Evolutionary conservation across 2,888 invertebrate genomes (phyloP), one percentile per base, ranked within the genome.

Genomic region (Euproctis similis): DNA sequence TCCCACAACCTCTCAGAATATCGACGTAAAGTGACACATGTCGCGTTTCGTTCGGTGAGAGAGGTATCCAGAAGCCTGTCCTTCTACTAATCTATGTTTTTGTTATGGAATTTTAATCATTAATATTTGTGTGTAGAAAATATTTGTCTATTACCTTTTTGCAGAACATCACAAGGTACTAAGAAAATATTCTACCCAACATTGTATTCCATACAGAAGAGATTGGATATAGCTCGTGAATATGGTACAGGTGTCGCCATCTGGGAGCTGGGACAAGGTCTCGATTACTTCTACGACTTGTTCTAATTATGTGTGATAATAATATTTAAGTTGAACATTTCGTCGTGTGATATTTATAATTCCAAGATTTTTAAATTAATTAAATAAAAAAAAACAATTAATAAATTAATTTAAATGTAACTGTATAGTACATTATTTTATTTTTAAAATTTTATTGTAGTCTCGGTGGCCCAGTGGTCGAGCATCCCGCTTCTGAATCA

Each of bases 221-320:
- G 97, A 43, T 77, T 97, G 8, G 89, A 95, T 34, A 76, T 97
- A 25, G 95, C 95, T 0, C 78, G 86, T 32, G 89, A 93, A 60
- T 85, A 95, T 28, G 92, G 93, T 5, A 92, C 92, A 2, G 96
- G 97, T 0, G 85, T 97, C 23, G 92, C 96, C 0, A 90, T 98
- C 53, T 97, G 97, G 97, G 97, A 98, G 66, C 75, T 97, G n/a
- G 97, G 97, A 0, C 97, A 98, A 76, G 97, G 97, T 11, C 81
- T 97, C 9, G 92, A 96, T 73, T 97, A 95, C 69, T 97, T 97
- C 73, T 97, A 96, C 70, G 97, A 97, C 85, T 59, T 84, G 43
- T 61, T 84, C 42, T 84, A 58, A n/a, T n/a, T n/a, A 74, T 48
- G 25, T 77, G 72, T 77, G 71, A 77, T 78, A 80, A 56, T 74